Conservation (phyloP, 2,113 vertebrate species). For the Lichenostomus cassidix region DNA sequence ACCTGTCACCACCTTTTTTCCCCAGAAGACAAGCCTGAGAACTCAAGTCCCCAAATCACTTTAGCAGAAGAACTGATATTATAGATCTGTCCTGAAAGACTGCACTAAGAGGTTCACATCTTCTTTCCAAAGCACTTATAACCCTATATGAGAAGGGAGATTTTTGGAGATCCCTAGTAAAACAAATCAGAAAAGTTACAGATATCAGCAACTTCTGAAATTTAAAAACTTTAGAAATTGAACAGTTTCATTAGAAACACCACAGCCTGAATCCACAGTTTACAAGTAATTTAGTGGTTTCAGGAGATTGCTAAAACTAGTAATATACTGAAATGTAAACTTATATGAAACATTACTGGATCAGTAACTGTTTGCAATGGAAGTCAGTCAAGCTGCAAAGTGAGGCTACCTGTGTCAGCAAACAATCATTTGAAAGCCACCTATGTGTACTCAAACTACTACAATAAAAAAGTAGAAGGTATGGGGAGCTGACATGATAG, state of each 20-base stretch:
- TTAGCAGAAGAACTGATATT: not conserved
- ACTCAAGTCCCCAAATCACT: not conserved
- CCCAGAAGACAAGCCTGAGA: not conserved
- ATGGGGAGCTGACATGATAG: not conserved
- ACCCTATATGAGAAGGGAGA: accelerated
- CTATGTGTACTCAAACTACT: not conserved
- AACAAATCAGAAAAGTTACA: not conserved
- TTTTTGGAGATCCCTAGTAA: not conserved
- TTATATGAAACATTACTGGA: not conserved
- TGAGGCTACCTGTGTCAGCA: not conserved
- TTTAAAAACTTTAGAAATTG: not conserved
- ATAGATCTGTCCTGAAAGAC: not conserved
- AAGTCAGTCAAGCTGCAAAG: not conserved
- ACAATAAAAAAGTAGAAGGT: not conserved
- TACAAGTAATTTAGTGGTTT: not conserved
- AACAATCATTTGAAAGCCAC: not conserved
- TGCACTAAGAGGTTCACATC: not conserved
- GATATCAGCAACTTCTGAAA: not conserved
- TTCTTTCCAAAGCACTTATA: not conserved
- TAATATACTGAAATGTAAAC: not conserved
- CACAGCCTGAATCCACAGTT: not conserved
- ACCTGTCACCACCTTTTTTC: not conserved
- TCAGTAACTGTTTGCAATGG: not conserved
- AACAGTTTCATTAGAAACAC: not conserved
- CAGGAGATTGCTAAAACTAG: not conserved